These are phyloP conservation scores for Halocynthia aurantium DNA, from an alignment of 23 tunicate genomes.

Conservation along the genomic window DNA sequence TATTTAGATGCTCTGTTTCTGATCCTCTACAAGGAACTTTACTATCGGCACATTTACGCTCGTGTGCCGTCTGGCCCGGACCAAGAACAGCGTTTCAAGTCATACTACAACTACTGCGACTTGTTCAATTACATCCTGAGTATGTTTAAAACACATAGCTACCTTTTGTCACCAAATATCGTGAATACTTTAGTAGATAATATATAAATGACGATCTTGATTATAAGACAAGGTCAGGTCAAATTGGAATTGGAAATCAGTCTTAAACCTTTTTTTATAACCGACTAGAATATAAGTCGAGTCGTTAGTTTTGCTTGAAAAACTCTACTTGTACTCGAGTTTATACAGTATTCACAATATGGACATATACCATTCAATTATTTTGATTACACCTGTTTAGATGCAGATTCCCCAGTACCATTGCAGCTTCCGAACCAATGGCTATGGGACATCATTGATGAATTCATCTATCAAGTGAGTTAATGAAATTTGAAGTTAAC, in stretches of 20 bases:
- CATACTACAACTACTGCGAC: conserved; percentile 97
- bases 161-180: background rate
- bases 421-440: conserved; percentile 96
- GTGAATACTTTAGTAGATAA: too few relatives aligned
- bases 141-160: conserved; percentile 1
- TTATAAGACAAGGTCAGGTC: too few relatives aligned
- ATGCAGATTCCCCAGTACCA: conserved; percentile 51
- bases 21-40: conserved; percentile 82
- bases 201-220: too few relatives aligned
- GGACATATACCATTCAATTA: too few relatives aligned
- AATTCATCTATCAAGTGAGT: conserved; percentile 85
- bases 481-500: too few relatives aligned
- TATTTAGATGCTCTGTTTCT: conserved; percentile 53
- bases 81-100: conserved; percentile 87
- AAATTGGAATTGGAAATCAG: too few relatives aligned
- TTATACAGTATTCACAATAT: too few relatives aligned
- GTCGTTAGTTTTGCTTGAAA: too few relatives aligned
- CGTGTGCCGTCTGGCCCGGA: conserved; percentile 69
- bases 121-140: conserved; percentile 94
- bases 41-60: conserved; percentile 88
- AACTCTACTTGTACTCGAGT: too few relatives aligned
- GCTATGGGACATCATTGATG: conserved; percentile 99
- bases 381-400: background rate
- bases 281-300: too few relatives aligned
- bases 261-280: too few relatives aligned